Percentiles rank a stretch among this genome's conserved stretches.
phyloP scores from a whole-genome alignment of 2,797 vertebrate species.

The Remorina albescens region DNA sequence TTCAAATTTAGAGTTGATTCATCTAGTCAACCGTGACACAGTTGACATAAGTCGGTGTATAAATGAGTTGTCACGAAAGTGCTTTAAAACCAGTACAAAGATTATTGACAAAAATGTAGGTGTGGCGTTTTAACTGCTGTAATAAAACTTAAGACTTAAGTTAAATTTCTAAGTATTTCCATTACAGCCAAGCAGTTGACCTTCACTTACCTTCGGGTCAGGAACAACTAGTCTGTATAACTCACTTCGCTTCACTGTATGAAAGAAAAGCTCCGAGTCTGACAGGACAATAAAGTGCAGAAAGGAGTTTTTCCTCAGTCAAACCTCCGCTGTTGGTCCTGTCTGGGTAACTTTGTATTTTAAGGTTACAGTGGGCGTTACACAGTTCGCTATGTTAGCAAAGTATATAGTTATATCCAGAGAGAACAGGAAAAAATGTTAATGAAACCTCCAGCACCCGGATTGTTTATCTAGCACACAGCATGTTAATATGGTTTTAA shows the following conservation, averaged over 20 bases:
- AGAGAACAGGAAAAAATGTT: neutral
- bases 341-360: conserved; percentile 2
- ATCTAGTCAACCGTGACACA: neutral
- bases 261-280: no score
- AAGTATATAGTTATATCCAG: conserved; percentile 23
- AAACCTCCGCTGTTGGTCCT: accelerated
- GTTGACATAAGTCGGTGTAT: neutral
- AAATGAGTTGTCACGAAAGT: neutral
- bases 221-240: neutral
- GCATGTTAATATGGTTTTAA: neutral
- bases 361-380: conserved; percentile 6
- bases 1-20: neutral
- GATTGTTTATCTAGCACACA: accelerated
- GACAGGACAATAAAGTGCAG: no score
- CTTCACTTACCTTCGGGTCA: conserved; percentile 40
- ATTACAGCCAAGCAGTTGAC: conserved; percentile 31
- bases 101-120: neutral
- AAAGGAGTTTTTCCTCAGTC: no score
- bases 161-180: neutral
- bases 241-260: neutral
- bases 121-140: no score
- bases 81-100: neutral
- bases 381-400: conserved; percentile 15
- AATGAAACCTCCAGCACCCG: neutral
- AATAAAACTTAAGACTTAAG: neutral